Conservation (phyloP, 2,888 invertebrate species). For the Zaprionus obscuricornis region DNA sequence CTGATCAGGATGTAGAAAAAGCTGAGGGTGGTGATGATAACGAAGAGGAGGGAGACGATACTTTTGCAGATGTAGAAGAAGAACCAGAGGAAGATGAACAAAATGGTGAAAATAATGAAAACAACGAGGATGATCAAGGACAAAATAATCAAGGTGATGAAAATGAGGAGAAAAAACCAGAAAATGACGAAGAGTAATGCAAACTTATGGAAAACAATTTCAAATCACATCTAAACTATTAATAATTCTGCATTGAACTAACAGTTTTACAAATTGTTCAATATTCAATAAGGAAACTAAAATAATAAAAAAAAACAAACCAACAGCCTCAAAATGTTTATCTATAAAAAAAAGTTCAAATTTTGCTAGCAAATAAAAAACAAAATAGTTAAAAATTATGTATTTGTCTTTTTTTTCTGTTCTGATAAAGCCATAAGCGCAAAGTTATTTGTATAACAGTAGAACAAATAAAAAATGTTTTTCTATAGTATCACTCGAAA, state of each 20-base stretch:
- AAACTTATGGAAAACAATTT: not conserved
- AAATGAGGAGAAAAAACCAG: not conserved
- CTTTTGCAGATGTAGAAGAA: not conserved
- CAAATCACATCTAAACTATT: constrained; percentile 1
- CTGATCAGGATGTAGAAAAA: not conserved
- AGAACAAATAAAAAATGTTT: too few species aligned
- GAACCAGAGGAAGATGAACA: not conserved
- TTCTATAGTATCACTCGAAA: not conserved
- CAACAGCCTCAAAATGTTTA: too few species aligned
- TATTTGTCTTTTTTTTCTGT: not conserved
- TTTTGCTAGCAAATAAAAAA: too few species aligned
- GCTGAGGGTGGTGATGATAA: not conserved
- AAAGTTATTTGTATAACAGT: too few species aligned
- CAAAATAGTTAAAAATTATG: not conserved
- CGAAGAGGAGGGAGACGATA: not conserved
- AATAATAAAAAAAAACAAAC: constrained; percentile 10
- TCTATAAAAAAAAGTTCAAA: not conserved
- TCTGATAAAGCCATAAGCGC: not conserved
- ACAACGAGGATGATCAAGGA: not conserved
- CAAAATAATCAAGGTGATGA: not conserved
- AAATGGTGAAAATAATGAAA: not conserved
- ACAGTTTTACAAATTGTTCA: not conserved
- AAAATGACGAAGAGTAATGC: not conserved
- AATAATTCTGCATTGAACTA: not conserved
- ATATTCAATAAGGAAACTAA: not conserved